A percentile compares a stretch with the other conserved stretches of the same genome.
These are phyloP conservation scores for Orgyia antiqua DNA, from an alignment of 2,888 invertebrate species.

Conservation along the genomic window DNA sequence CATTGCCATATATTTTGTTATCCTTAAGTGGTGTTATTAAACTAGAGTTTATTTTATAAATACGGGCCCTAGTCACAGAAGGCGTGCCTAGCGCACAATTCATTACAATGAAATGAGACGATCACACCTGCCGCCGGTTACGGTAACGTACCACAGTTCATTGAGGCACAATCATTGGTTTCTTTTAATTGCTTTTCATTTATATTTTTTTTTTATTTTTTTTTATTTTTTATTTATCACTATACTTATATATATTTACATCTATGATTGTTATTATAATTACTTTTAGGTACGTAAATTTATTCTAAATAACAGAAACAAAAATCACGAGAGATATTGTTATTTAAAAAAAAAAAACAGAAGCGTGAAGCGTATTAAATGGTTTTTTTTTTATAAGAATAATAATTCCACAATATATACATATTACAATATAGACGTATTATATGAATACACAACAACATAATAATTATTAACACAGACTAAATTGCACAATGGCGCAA, in stretches of 20 bases:
- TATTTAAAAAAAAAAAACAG: constrained; percentile 62
- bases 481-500: constrained; percentile 74
- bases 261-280: constrained; percentile 75
- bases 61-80: too few relatives aligned
- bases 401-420: constrained; percentile 77
- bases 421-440: constrained; percentile 72
- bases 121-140: constrained; percentile 72
- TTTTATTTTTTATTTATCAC: constrained; percentile 37
- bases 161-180: constrained; percentile 79
- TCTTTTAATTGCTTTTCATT: constrained; percentile 71
- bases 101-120: constrained; percentile 63
- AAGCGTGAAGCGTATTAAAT: constrained; percentile 76
- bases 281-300: constrained; percentile 78
- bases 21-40: too few relatives aligned
- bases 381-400: constrained; percentile 60
- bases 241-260: constrained; percentile 51
- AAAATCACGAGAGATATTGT: constrained; percentile 69
- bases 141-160: constrained; percentile 78
- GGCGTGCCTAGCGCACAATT: constrained; percentile 58
- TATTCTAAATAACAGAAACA: constrained; percentile 78
- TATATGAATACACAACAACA: constrained; percentile 77
- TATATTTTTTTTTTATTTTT: constrained; percentile 41
- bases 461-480: constrained; percentile 73
- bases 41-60: too few relatives aligned
- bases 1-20: too few relatives aligned